Conservation (phyloP, 1,140 invertebrate species). For the Neodiprion fabricii region DNA sequence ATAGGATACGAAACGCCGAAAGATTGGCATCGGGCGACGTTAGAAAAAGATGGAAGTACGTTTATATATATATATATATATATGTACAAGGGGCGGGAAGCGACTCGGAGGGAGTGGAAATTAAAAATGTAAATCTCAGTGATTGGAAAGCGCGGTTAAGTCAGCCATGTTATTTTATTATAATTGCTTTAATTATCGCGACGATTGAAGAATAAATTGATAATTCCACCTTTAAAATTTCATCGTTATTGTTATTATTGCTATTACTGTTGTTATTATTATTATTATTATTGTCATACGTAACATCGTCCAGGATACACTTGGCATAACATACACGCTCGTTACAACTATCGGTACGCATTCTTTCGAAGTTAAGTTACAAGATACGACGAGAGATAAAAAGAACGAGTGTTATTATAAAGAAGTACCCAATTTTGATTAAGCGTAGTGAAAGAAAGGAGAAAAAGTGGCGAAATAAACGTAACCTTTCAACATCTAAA, state of each 20-base stretch:
- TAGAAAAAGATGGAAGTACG: too few relatives aligned
- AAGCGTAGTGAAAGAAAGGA: not conserved
- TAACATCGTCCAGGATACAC: too few relatives aligned
- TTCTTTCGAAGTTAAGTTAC: not conserved
- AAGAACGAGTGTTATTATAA: not conserved
- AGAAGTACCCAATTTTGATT: not conserved
- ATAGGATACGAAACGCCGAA: not conserved
- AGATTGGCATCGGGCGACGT: not conserved
- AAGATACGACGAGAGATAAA: not conserved
- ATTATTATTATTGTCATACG: too few relatives aligned
- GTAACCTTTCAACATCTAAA: not conserved
- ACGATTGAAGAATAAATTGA: not conserved
- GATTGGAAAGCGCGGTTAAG: slow-evolving; percentile 36
- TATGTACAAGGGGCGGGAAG: slow-evolving; percentile 14
- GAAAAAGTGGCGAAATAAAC: not conserved
- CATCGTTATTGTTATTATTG: not conserved
- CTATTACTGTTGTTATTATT: too few relatives aligned
- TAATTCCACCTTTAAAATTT: not conserved
- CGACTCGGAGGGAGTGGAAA: slow-evolving; percentile 35
- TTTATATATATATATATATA: too few relatives aligned
- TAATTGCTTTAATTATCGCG: slow-evolving; percentile 13
- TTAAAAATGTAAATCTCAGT: slow-evolving; percentile 52
- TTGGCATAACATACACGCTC: too few relatives aligned
- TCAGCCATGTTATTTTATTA: slow-evolving; percentile 7
- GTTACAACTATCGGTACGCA: too few relatives aligned